Conservation (phyloP, 2,113 vertebrate species). For the Sinocyclocheilus grahami region DNA sequence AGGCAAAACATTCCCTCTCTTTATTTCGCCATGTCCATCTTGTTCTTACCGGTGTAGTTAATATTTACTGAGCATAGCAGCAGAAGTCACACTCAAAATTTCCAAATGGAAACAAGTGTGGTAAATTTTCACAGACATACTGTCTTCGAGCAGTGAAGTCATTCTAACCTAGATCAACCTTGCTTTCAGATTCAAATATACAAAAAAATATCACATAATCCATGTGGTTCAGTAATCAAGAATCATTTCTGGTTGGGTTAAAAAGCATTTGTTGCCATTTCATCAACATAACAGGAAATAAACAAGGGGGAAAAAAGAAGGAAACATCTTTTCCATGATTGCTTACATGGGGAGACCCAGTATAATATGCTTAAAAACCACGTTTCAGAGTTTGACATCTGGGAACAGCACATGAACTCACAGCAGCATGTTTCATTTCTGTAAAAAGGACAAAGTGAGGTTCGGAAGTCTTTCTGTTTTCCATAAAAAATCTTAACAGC, state of each 20-base stretch:
- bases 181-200: not conserved
- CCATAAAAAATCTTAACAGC: conserved; percentile 1
- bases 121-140: conserved; percentile 3
- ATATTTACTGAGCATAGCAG: conserved; percentile 8
- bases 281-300: conserved; percentile 1
- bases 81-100: conserved; percentile 22
- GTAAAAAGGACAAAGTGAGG: not conserved
- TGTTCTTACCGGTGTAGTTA: conserved; percentile 29
- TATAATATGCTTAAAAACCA: not conserved
- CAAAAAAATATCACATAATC: not conserved
- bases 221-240: not conserved
- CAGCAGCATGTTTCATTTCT: conserved; percentile 7
- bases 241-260: not conserved
- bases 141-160: conserved; percentile 33
- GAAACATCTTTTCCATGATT: conserved; percentile 1
- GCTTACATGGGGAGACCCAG: not conserved
- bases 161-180: conserved; percentile 22
- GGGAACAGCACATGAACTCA: not conserved
- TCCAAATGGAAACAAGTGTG: conserved; percentile 35
- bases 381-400: conserved; percentile 4
- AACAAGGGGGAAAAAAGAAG: not conserved
- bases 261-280: not conserved
- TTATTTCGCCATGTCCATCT: conserved; percentile 31
- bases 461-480: conserved; percentile 20
- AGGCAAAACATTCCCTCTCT: conserved; percentile 31